phyloP scores from a whole-genome alignment of 2,888 invertebrate species.

The Spisula subtruncata region DNA sequence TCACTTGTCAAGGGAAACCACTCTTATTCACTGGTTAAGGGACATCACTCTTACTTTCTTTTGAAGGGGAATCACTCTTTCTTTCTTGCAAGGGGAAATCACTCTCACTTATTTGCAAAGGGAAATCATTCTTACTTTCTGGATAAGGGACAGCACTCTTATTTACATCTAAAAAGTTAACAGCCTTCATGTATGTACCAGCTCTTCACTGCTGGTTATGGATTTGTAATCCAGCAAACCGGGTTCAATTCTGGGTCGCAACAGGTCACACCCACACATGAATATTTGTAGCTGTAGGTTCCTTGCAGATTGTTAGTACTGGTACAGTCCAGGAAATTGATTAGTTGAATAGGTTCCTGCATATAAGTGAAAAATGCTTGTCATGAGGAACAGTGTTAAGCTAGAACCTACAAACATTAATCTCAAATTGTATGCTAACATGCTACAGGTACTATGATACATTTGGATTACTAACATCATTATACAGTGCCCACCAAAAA shows the following conservation, averaged over 20 bases:
- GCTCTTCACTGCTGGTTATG: too few relatives aligned
- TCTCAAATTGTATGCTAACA: too few relatives aligned
- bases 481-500: too few relatives aligned
- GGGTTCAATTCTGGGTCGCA: too few relatives aligned
- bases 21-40: background rate
- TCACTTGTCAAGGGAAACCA: background rate
- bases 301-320: too few relatives aligned
- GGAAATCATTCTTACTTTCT: background rate
- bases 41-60: conserved; percentile 5
- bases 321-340: background rate
- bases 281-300: too few relatives aligned
- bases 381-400: too few relatives aligned
- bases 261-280: too few relatives aligned
- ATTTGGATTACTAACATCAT: too few relatives aligned
- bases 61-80: background rate
- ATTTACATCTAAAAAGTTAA: background rate
- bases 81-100: background rate
- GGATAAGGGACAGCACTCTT: background rate
- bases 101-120: background rate
- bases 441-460: too few relatives aligned
- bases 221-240: too few relatives aligned
- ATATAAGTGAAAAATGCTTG: background rate
- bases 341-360: background rate
- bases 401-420: too few relatives aligned
- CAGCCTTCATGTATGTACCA: background rate